These are phyloP conservation scores for Meta bourneti DNA, from an alignment of 2,888 invertebrate species.

Conservation along the genomic window DNA sequence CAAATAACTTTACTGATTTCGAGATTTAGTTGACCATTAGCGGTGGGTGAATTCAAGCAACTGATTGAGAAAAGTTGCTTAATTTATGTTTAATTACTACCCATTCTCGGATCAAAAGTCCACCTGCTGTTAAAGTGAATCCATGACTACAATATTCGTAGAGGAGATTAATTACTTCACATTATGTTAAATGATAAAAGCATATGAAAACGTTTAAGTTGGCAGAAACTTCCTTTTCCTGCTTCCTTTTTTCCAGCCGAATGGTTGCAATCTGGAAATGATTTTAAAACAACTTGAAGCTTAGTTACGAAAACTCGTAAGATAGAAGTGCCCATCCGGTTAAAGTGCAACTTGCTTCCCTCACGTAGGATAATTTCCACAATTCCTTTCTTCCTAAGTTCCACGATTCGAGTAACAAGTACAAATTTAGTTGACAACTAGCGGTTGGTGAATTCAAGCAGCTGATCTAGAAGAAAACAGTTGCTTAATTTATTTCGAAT, in stretches of 20 bases:
- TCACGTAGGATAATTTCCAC: neutral
- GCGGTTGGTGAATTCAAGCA: neutral
- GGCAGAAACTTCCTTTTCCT: neutral
- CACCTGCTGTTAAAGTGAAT: too few relatives aligned
- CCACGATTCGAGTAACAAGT: slow-evolving; percentile 12
- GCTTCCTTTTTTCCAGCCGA: slow-evolving; percentile 12
- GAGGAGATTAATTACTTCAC: neutral
- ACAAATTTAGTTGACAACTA: neutral
- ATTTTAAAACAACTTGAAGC: slow-evolving; percentile 57
- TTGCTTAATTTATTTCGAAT: too few relatives aligned
- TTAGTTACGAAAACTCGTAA: slow-evolving; percentile 36
- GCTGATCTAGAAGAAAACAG: too few relatives aligned
- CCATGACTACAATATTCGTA: neutral
- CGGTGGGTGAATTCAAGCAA: neutral
- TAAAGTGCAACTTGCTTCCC: slow-evolving; percentile 19
- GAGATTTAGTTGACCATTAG: neutral
- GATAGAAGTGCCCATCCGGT: slow-evolving; percentile 18
- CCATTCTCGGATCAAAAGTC: neutral
- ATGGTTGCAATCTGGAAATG: slow-evolving; percentile 51
- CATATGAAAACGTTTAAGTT: neutral
- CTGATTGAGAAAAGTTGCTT: too few relatives aligned
- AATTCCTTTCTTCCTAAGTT: slow-evolving; percentile 8
- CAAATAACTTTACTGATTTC: slow-evolving; percentile 8
- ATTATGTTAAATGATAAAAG: neutral
- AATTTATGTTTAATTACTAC: too few relatives aligned